Percentiles rank a stretch among this genome's conserved stretches.
Conservation (phyloP, 1,140 invertebrate species). For the Nomia melanderi region DNA sequence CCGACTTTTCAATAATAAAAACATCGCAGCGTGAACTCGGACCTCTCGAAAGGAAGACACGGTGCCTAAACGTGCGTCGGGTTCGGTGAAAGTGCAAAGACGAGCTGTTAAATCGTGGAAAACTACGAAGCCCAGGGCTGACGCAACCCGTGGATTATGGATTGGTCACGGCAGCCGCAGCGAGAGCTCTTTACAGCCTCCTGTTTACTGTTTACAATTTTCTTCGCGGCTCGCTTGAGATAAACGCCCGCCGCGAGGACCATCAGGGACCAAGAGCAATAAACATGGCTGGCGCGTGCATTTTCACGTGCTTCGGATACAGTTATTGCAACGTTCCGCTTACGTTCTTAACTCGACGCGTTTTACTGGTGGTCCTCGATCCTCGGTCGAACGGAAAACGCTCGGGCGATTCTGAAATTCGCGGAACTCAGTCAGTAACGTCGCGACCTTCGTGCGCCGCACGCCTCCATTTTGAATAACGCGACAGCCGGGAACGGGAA, state of each 20-base stretch:
- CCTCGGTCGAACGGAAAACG: neutral
- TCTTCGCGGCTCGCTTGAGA: constrained; percentile 24
- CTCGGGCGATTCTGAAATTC: neutral
- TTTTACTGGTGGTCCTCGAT: neutral
- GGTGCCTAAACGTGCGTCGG: neutral
- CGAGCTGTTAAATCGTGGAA: constrained; percentile 20
- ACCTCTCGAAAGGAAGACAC: too few species aligned
- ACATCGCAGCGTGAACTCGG: neutral
- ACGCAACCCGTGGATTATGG: constrained; percentile 35
- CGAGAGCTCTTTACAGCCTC: constrained; percentile 41
- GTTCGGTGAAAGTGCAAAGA: constrained; percentile 23
- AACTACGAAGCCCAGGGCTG: neutral
- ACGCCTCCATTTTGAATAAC: neutral
- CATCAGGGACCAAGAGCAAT: constrained; percentile 39
- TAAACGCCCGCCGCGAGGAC: constrained; percentile 44
- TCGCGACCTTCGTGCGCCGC: neutral
- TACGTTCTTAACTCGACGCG: neutral
- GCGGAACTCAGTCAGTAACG: neutral
- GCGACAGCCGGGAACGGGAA: neutral
- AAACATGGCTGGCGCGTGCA: constrained; percentile 46
- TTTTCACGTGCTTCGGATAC: constrained; percentile 52
- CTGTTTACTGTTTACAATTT: constrained; percentile 62
- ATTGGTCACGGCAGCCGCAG: constrained; percentile 36
- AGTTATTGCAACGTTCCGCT: constrained; percentile 48
- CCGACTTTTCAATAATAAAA: neutral